Conservation (phyloP, 2,888 invertebrate genomes). For the Fragum sueziense region DNA sequence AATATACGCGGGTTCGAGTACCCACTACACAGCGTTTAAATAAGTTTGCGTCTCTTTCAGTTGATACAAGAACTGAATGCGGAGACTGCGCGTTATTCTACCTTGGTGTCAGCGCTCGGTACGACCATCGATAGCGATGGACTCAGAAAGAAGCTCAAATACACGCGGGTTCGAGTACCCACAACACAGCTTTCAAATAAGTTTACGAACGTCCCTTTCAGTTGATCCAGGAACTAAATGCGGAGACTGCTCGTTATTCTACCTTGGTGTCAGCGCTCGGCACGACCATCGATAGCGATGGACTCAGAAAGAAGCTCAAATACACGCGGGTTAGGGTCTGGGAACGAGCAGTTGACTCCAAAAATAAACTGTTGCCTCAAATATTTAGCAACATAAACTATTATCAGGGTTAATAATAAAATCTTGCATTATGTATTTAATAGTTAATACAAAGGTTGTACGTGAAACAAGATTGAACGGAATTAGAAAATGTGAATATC, state of each 20-base stretch:
- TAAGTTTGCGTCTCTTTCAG: too few species aligned
- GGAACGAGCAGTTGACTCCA: constrained; percentile 50
- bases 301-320: constrained; percentile 52
- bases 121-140: constrained; percentile 53
- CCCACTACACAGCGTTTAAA: too few species aligned
- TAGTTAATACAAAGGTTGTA: too few species aligned
- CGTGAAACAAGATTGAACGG: too few species aligned
- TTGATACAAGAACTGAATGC: constrained; percentile 58
- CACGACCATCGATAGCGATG: constrained; percentile 52
- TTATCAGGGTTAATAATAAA: too few species aligned
- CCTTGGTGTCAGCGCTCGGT: constrained; percentile 53
- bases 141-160: constrained; percentile 51
- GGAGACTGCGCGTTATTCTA: constrained; percentile 60
- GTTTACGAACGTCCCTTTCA: too few species aligned
- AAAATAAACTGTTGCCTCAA: constrained; percentile 56
- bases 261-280: constrained; percentile 56
- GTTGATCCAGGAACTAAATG: constrained; percentile 62
- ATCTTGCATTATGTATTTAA: too few species aligned
- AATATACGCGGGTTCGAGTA: constrained; percentile 40
- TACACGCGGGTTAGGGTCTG: constrained; percentile 50
- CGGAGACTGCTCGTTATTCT: constrained; percentile 61
- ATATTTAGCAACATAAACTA: too few species aligned
- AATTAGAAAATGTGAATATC: too few species aligned
- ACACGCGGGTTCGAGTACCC: constrained; percentile 41
- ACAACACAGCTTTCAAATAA: too few species aligned